Evolutionary conservation across 1,140 invertebrate genomes (phyloP), one percentile per base, ranked within the genome.

Genomic region (Batillaria attramentaria): DNA sequence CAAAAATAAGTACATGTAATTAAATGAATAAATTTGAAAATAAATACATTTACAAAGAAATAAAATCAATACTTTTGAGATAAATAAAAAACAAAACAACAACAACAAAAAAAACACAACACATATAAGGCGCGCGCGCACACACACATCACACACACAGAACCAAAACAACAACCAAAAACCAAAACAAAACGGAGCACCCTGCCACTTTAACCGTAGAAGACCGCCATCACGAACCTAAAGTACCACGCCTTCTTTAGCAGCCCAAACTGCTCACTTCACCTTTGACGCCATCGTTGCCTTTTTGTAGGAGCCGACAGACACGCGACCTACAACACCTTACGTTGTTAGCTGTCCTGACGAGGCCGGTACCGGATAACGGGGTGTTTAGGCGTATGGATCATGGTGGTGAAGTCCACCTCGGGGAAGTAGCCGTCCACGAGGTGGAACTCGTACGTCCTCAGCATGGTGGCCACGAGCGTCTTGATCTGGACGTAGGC

Each of bases 401-500:
- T 88, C 88, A 89, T 89, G 28, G 86, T 87, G 35, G 83, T 75
- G 41, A 79, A 81, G 77, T 89, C 83, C 28, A 87, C 80, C 39
- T 81, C 79, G 3, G 88, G 88, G 76, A 89, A 88, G 68, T 85
- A 76, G 20, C 80, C 84, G 62, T 86, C 83, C 28, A 87, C 83
- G 16, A 89, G 77, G 39, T 84, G 78, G 78, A 89, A 84, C 42
- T 85, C 77, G 78, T 81, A 89, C 20, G 78, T 83, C n/a, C 80
- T 37, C 24, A 89, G 74, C 33, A 89, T 76, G 18, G 74, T 76
- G 13, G 88, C 83, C 80, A 84, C 83, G 16, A 89, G 83, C 0
- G 87, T 86, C 77, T 89, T 89, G 72, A 89, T 87, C 80, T 89
- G 88, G 0, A 89, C 82, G 72, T 89, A 89, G n/a, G 88, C 88